These are phyloP conservation scores for Nematolebias whitei DNA, from an alignment of 2,113 vertebrate genomes.

Conservation along the genomic window DNA sequence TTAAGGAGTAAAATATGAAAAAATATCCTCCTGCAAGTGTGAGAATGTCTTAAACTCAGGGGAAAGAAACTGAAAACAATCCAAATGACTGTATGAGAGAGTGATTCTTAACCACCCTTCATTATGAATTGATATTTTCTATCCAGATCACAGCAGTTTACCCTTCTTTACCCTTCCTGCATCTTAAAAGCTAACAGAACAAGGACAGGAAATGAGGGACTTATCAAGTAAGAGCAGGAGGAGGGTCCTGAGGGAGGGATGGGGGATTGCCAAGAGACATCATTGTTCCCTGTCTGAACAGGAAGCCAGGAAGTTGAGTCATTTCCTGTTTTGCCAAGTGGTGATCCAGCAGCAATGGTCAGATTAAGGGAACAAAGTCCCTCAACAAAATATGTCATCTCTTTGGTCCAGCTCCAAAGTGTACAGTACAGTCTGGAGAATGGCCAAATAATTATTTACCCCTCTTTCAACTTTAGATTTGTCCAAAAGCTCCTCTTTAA, in stretches of 20 bases:
- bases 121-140: constrained; percentile 39
- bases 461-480: not conserved
- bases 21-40: constrained; percentile 39
- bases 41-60: constrained; percentile 14
- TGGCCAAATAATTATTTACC: not conserved
- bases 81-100: constrained; percentile 31
- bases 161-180: constrained; percentile 12
- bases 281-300: constrained; percentile 70
- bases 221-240: constrained; percentile 59
- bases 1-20: constrained; percentile 41
- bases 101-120: constrained; percentile 14
- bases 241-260: constrained; percentile 37
- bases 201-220: constrained; percentile 75
- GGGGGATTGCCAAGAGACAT: constrained; percentile 56
- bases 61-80: constrained; percentile 33
- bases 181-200: constrained; percentile 29
- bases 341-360: constrained; percentile 54
- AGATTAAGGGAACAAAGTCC: constrained; percentile 49
- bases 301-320: constrained; percentile 76
- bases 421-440: not conserved
- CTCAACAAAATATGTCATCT: constrained; percentile 36
- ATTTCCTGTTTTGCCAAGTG: constrained; percentile 82
- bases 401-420: not conserved
- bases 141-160: constrained; percentile 28
- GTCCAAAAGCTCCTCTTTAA: not conserved